These are phyloP conservation scores for Hystrix cristata DNA, from an alignment of 2,113 vertebrate species.

Conservation along the genomic window DNA sequence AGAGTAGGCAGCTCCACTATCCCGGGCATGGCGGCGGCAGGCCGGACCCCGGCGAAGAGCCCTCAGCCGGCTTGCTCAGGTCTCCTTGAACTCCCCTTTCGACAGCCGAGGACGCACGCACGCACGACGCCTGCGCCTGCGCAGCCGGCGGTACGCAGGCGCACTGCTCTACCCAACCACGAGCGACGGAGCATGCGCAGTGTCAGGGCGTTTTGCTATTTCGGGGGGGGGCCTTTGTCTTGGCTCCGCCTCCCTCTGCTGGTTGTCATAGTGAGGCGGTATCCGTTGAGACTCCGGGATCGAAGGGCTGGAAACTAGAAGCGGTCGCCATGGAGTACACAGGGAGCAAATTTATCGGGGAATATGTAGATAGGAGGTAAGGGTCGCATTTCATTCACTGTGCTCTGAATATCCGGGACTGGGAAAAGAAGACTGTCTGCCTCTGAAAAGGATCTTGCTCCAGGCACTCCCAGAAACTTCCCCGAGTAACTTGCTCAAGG, in stretches of 20 bases:
- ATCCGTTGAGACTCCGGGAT: background rate
- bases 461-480: background rate
- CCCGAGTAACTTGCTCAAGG: background rate
- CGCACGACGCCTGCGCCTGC: conserved; percentile 63
- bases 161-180: background rate
- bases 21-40: conserved; percentile 89
- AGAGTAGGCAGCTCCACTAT: conserved; percentile 89
- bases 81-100: conserved; percentile 89
- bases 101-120: background rate
- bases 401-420: background rate
- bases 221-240: background rate
- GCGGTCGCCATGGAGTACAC: conserved; percentile 88
- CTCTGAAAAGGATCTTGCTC: background rate
- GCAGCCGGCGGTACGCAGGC: conserved; percentile 70
- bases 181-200: background rate
- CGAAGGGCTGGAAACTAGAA: background rate
- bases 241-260: background rate
- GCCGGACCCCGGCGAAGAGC: background rate
- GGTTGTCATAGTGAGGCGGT: conserved; percentile 73
- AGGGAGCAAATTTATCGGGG: conserved; percentile 89
- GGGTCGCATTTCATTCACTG: background rate
- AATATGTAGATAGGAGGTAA: conserved; percentile 90
- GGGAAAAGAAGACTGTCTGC: background rate
- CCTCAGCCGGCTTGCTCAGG: background rate
- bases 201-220: accelerated